These are phyloP conservation scores for Apotomis betuletana DNA, from an alignment of 2,888 invertebrate genomes.

Conservation along the genomic window DNA sequence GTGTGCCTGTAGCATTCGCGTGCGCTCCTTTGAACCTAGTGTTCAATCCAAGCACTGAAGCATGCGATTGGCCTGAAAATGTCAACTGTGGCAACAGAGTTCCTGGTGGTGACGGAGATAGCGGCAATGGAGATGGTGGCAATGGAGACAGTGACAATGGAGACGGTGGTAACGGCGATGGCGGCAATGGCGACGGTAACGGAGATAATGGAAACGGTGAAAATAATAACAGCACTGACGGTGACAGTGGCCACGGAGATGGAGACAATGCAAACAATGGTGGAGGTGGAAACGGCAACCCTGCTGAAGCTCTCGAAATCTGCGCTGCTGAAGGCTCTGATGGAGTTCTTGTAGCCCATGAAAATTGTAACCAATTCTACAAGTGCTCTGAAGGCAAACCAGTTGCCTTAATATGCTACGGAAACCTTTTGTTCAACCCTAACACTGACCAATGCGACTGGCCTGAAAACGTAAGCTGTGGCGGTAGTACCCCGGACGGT, in stretches of 20 bases:
- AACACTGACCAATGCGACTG: conserved; percentile 49
- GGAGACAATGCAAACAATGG: not conserved
- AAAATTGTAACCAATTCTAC: conserved; percentile 58
- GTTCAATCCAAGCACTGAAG: conserved; percentile 50
- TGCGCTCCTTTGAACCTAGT: conserved; percentile 49
- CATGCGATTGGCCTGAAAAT: conserved; percentile 55
- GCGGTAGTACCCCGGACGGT: too few species aligned
- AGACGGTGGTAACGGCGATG: conserved; percentile 33
- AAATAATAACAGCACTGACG: too few species aligned
- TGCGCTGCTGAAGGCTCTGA: conserved; percentile 52
- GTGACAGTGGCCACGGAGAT: too few species aligned
- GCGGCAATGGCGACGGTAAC: conserved; percentile 29
- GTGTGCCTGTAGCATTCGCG: conserved; percentile 46
- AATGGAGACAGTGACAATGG: conserved; percentile 19
- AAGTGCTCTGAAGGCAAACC: conserved; percentile 51
- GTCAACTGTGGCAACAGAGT: conserved; percentile 50
- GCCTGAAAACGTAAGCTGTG: conserved; percentile 48
- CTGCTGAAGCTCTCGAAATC: conserved; percentile 51
- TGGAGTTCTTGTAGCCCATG: conserved; percentile 52
- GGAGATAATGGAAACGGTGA: not conserved
- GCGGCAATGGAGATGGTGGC: conserved; percentile 29
- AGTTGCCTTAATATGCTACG: conserved; percentile 45
- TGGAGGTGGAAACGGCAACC: conserved; percentile 46
- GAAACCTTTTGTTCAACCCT: conserved; percentile 51
- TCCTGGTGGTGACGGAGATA: conserved; percentile 36